Evolutionary conservation across 2,888 invertebrate genomes (phyloP).

Genomic region (Koerneria pararmatus): DNA sequence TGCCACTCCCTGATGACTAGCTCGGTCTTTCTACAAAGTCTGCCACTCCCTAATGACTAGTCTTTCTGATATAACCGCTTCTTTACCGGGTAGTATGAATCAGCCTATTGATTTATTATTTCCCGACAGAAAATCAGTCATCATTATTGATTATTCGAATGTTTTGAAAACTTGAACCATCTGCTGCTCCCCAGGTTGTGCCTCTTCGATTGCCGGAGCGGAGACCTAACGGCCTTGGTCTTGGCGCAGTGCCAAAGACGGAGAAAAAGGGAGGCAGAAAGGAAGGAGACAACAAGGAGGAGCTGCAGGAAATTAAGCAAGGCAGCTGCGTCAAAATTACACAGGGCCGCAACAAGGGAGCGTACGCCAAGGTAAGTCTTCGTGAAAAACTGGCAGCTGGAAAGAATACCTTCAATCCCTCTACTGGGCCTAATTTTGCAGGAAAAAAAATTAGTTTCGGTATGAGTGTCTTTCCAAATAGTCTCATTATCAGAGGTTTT

Average conservation of each 20-base stretch:
- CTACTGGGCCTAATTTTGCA: conserved; percentile 18
- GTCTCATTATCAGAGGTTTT: no score
- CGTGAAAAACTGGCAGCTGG: conserved; percentile 24
- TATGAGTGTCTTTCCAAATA: not conserved
- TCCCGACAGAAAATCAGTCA: conserved; percentile 15
- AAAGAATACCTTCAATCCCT: conserved; percentile 25
- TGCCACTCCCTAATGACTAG: no score
- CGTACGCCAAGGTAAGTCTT: conserved; percentile 32
- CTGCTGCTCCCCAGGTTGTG: conserved; percentile 60
- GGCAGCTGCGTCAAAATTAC: conserved; percentile 32
- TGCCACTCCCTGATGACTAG: no score
- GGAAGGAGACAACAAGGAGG: conserved; percentile 20
- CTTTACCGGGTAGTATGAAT: conserved; percentile 4
- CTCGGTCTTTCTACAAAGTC: no score
- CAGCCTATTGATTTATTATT: not conserved
- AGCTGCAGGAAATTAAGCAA: conserved; percentile 27
- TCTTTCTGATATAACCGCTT: not conserved
- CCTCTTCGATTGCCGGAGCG: conserved; percentile 69
- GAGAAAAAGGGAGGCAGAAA: conserved; percentile 24
- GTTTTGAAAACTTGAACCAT: not conserved
- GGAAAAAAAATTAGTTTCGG: not conserved
- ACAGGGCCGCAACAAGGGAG: conserved; percentile 32
- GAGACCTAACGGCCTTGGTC: conserved; percentile 85
- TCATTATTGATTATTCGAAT: conserved; percentile 1
- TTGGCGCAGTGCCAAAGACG: conserved; percentile 74